Evolutionary conservation across 2,113 vertebrate genomes (phyloP).

Genomic region (Perognathus longimembris): DNA sequence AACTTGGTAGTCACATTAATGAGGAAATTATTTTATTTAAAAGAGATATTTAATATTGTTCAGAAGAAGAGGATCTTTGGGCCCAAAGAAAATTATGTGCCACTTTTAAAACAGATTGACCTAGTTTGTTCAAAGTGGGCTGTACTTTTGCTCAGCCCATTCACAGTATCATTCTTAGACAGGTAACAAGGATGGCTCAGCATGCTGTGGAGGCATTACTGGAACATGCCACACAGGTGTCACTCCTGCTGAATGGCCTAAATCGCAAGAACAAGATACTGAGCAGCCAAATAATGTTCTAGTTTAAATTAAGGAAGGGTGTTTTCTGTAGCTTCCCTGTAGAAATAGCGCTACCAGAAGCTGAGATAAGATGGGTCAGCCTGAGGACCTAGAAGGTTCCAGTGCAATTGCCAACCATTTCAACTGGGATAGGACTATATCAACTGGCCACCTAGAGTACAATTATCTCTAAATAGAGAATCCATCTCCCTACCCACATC

Average conservation of each 20-base stretch:
- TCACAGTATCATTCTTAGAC: neutral
- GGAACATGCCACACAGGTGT: neutral
- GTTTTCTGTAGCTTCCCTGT: neutral
- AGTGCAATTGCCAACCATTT: neutral
- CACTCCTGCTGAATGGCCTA: neutral
- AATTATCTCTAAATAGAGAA: neutral
- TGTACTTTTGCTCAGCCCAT: neutral
- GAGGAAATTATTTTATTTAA: neutral
- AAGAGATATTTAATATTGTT: neutral
- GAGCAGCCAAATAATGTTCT: neutral
- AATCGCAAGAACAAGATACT: neutral
- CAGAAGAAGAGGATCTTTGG: neutral
- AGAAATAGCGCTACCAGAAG: rapidly evolving
- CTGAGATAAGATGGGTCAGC: neutral
- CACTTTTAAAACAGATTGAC: neutral
- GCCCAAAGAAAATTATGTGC: neutral
- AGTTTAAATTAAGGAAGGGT: neutral
- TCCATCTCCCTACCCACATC: no score
- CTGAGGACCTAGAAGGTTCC: neutral
- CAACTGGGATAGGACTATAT: rapidly evolving
- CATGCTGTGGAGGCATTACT: neutral
- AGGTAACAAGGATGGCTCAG: rapidly evolving
- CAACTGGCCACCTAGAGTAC: neutral
- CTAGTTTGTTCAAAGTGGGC: neutral
- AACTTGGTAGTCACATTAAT: neutral